phyloP scores from a whole-genome alignment of 2,113 vertebrate genomes.

The Piaya cayana region DNA sequence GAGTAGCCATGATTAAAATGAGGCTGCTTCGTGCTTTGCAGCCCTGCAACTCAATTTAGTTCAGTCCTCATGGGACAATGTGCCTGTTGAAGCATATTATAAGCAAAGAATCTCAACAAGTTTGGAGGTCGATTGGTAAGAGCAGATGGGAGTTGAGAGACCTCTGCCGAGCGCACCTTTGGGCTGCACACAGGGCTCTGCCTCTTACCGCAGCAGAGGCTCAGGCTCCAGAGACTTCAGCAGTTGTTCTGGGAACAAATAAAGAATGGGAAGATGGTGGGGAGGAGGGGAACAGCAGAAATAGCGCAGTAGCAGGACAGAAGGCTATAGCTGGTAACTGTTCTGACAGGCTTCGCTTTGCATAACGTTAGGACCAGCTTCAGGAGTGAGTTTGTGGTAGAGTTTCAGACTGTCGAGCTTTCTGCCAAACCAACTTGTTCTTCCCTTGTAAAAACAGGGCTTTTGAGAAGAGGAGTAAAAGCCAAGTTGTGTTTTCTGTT shows the following conservation, averaged over 20 bases:
- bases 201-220: background rate
- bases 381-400: background rate
- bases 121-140: background rate
- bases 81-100: conserved; percentile 12
- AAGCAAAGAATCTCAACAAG: conserved; percentile 17
- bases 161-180: background rate
- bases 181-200: background rate
- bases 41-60: conserved; percentile 17
- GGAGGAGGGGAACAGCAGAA: background rate
- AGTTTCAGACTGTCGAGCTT: background rate
- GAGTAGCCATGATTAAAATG: conserved; percentile 35
- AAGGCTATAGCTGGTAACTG: background rate
- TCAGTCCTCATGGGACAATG: conserved; percentile 17
- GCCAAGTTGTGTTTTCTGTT: background rate
- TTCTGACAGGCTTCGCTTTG: background rate
- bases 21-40: conserved; percentile 36
- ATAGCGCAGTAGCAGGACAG: background rate
- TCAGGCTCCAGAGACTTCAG: background rate
- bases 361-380: background rate
- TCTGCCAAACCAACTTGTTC: conserved; percentile 4
- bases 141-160: background rate
- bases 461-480: background rate
- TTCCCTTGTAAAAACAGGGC: background rate
- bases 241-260: background rate
- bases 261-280: background rate